Conservation (phyloP, 1,140 invertebrate species). For the Pseudoatta argentina region DNA sequence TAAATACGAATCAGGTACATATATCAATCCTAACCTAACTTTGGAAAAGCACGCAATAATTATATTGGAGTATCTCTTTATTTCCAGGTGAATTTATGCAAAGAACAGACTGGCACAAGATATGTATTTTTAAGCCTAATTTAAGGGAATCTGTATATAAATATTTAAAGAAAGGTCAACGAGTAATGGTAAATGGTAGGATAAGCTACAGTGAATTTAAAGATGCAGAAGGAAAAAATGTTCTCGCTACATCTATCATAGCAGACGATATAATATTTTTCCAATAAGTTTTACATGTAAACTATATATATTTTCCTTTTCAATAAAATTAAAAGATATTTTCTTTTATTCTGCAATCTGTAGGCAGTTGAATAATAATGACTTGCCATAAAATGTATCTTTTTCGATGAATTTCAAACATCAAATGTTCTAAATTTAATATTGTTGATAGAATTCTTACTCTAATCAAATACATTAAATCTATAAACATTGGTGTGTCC, state of each 20-base stretch:
- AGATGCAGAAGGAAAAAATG: conserved; percentile 90
- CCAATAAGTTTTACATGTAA: conserved; percentile 50
- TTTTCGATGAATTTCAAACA: conserved; percentile 1
- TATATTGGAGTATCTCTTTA: conserved; percentile 55
- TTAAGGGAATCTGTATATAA: conserved; percentile 92
- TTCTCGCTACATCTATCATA: conserved; percentile 91
- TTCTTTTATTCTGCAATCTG: not conserved
- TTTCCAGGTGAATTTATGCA: conserved; percentile 92
- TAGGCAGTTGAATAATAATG: conserved; percentile 17
- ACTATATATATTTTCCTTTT: conserved; percentile 31
- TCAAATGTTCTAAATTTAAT: conserved; percentile 19
- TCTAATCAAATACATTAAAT: not conserved
- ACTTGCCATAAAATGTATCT: not conserved
- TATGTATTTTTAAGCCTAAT: conserved; percentile 94
- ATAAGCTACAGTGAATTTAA: conserved; percentile 95
- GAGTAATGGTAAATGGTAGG: conserved; percentile 93
- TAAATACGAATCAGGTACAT: conserved; percentile 87
- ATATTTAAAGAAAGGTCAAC: conserved; percentile 94
- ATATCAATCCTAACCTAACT: conserved; percentile 49
- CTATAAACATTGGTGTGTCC: not conserved
- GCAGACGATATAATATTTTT: conserved; percentile 96
- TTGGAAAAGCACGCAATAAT: not conserved
- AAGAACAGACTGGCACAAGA: conserved; percentile 96
- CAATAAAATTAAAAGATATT: conserved; percentile 7
- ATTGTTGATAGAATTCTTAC: not conserved